Conservation (phyloP, 1,140 invertebrate species). For the Metopolophium dirhodum region DNA sequence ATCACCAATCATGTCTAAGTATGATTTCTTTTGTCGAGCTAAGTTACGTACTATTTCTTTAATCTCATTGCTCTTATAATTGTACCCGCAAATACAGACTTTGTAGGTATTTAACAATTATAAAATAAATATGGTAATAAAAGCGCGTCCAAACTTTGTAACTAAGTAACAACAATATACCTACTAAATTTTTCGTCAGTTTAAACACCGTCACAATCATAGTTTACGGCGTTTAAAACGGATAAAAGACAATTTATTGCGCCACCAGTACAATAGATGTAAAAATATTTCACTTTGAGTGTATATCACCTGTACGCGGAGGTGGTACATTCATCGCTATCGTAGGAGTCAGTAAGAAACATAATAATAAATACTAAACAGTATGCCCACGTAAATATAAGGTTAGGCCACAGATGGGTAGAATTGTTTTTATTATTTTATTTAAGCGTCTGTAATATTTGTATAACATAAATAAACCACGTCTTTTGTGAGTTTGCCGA, state of each 20-base stretch:
- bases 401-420: background rate
- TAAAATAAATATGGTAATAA: background rate
- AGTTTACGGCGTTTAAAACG: background rate
- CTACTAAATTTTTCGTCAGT: background rate
- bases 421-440: background rate
- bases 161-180: background rate
- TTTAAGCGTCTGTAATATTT: background rate
- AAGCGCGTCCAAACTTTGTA: background rate
- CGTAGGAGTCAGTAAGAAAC: background rate
- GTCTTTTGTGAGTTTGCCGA: background rate
- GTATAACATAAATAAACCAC: background rate
- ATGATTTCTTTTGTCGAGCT: background rate
- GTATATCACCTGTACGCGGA: background rate
- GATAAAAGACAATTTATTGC: background rate
- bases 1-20: background rate
- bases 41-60: background rate
- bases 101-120: background rate
- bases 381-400: background rate
- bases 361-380: slow-evolving; percentile 12
- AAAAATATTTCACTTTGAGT: background rate
- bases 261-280: background rate
- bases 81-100: background rate
- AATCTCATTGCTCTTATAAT: background rate
- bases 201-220: background rate
- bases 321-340: background rate